These are phyloP conservation scores for Drosophila emarginata DNA, from an alignment of 2,888 invertebrate species.

Conservation along the genomic window DNA sequence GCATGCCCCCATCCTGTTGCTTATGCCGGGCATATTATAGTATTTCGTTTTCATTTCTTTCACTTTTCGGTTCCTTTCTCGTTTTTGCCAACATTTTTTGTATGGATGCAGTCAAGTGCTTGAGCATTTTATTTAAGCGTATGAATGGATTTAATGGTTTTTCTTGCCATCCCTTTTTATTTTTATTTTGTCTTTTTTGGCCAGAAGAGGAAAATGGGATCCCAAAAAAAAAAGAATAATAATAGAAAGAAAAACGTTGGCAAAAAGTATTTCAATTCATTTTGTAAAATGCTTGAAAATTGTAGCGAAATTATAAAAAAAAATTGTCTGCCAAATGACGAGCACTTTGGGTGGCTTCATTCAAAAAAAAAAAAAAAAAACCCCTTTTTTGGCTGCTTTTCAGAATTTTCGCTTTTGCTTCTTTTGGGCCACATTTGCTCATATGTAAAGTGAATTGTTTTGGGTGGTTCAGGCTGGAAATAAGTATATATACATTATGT, in stretches of 20 bases:
- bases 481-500: constrained; percentile 20
- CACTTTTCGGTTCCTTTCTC: constrained; percentile 27
- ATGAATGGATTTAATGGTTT: constrained; percentile 80
- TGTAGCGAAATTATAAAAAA: constrained; percentile 79
- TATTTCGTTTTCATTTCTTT: constrained; percentile 44
- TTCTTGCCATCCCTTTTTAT: constrained; percentile 46
- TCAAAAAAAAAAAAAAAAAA: not conserved
- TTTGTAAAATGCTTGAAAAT: constrained; percentile 77
- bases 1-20: constrained; percentile 8
- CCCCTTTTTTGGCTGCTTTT: constrained; percentile 56
- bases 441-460: constrained; percentile 74
- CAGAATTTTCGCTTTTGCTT: constrained; percentile 50
- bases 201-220: constrained; percentile 47
- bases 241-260: constrained; percentile 33
- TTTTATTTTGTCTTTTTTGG: constrained; percentile 21
- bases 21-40: constrained; percentile 19
- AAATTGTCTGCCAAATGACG: constrained; percentile 39
- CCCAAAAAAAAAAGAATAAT: constrained; percentile 50
- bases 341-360: constrained; percentile 63
- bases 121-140: constrained; percentile 80
- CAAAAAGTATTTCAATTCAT: constrained; percentile 73
- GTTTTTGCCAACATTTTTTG: constrained; percentile 53
- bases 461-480: constrained; percentile 27
- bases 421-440: constrained; percentile 68
- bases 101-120: constrained; percentile 81